Conservation (phyloP, 2,797 vertebrate genomes). For the Tokudaia tokunoshimensis region DNA sequence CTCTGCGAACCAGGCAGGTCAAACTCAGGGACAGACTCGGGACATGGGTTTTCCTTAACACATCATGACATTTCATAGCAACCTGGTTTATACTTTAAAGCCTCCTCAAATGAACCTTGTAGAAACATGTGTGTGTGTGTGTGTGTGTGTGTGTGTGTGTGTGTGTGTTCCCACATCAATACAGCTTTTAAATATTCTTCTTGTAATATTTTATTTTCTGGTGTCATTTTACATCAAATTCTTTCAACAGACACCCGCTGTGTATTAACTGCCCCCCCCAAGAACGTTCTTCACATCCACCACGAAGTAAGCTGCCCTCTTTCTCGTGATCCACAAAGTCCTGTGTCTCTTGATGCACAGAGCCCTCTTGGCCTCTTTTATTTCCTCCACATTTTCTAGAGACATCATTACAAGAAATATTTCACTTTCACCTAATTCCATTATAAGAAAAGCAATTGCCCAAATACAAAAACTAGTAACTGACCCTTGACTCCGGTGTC, state of each 20-base stretch:
- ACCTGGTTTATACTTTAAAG: neutral
- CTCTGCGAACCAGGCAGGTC: neutral
- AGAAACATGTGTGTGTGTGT: neutral
- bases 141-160: neutral
- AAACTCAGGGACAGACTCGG: neutral
- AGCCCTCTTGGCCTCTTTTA: slow-evolving; percentile 1
- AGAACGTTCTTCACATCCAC: neutral
- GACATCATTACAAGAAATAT: slow-evolving; percentile 51
- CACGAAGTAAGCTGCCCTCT: neutral
- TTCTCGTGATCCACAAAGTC: neutral
- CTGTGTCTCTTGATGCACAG: neutral
- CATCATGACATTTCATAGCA: neutral
- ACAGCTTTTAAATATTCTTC: slow-evolving; percentile 22
- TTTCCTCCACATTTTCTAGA: slow-evolving; percentile 47
- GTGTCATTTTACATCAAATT: neutral
- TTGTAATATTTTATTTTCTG: slow-evolving; percentile 10
- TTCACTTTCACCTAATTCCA: slow-evolving; percentile 54
- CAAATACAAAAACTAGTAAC: slow-evolving; percentile 22
- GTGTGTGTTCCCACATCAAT: neutral
- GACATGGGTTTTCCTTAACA: neutral
- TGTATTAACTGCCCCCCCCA: neutral
- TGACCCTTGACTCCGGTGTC: slow-evolving; percentile 52
- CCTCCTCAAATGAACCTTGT: slow-evolving; percentile 12
- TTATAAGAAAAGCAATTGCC: slow-evolving; percentile 63
- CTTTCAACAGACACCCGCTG: slow-evolving; percentile 12